Base-by-base conservation (phyloP, 1,140 invertebrate species). In the Meloidogyne floridensis region DNA sequence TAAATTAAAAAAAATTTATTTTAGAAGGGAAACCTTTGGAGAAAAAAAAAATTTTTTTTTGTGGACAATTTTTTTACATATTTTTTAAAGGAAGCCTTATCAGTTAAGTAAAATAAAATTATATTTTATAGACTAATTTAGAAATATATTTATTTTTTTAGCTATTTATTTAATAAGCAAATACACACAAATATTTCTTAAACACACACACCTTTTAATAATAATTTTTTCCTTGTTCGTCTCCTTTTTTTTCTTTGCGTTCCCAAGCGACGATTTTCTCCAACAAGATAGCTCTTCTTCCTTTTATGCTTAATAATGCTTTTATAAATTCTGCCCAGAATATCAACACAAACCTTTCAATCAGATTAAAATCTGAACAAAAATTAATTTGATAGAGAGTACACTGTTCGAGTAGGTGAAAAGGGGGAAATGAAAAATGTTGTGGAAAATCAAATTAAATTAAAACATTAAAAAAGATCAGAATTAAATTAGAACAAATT, bases 271-370 rank as follows among this genome's bases (percentile, higher is more conserved):
- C 59, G 59, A 65, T n/a, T 65, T 65, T 65, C 9, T 65, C 7
- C n/a, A n/a, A 65, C 5, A 65, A n/a, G n/a, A 65, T 6, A 65
- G 59, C 59, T 65, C 59, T 65, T 65, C 59, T 65, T 65, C 59
- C n/a, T 65, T 65, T 65, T 65, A 65, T 65, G 15, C 59, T 65
- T 59, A 59, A 65, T 65, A 65, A 65, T n/a, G 15, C n/a, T 65
- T 65, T 65, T 65, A 65, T 65, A 8, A 2, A n/a, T 15, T 15
- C 7, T 65, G n/a, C 59, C 59, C 59, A 65, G n/a, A 65, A n/a
- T 15, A 65, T 65, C 59, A 65, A 4, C 47, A 47, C 3, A 6
- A 47, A 47, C 47, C 47, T 47, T 47, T 47, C 47, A 47, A 47
- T 47, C 47, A 47, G 47, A 47, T 47, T 47, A 47, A 47, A 47